phyloP scores from a whole-genome alignment of 1,140 invertebrate species.

The Philaenus spumarius region DNA sequence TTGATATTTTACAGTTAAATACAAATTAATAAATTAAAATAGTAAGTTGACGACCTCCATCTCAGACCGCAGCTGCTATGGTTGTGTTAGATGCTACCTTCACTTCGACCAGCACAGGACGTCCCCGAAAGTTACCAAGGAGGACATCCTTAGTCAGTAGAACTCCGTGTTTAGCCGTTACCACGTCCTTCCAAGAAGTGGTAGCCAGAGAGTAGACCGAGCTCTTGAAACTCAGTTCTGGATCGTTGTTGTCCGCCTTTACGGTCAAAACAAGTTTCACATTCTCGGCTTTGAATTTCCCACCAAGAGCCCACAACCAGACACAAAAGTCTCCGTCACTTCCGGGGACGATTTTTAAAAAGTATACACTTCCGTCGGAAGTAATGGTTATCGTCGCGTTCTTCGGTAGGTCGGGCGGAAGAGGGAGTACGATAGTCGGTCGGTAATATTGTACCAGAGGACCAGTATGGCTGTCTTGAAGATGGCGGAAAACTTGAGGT shows the following conservation, averaged over 20 bases:
- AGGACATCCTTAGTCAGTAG: neutral
- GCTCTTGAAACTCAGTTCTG: conserved; percentile 11
- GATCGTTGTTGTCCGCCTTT: conserved; percentile 5
- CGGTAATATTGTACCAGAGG: conserved; percentile 17
- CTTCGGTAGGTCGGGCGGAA: neutral
- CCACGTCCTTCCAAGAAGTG: conserved; percentile 2
- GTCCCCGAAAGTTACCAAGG: neutral
- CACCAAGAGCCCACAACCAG: conserved; percentile 12
- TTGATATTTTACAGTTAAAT: too few relatives aligned
- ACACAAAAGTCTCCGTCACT: neutral
- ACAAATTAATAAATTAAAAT: too few relatives aligned
- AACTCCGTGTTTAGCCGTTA: neutral
- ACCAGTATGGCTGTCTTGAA: conserved; percentile 14
- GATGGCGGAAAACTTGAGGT: conserved; percentile 5
- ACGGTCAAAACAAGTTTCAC: conserved; percentile 9
- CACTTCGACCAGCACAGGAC: conserved; percentile 4
- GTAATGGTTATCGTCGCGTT: conserved; percentile 7
- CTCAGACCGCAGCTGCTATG: neutral
- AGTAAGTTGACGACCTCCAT: neutral
- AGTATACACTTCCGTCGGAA: conserved; percentile 1
- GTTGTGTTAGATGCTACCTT: neutral
- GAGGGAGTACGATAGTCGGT: neutral
- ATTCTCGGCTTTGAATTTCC: conserved; percentile 7
- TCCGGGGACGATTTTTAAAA: conserved; percentile 13
- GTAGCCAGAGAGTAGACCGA: conserved; percentile 5